Base-by-base conservation (phyloP, 1,140 invertebrate genomes). In the Cepaea nemoralis region DNA sequence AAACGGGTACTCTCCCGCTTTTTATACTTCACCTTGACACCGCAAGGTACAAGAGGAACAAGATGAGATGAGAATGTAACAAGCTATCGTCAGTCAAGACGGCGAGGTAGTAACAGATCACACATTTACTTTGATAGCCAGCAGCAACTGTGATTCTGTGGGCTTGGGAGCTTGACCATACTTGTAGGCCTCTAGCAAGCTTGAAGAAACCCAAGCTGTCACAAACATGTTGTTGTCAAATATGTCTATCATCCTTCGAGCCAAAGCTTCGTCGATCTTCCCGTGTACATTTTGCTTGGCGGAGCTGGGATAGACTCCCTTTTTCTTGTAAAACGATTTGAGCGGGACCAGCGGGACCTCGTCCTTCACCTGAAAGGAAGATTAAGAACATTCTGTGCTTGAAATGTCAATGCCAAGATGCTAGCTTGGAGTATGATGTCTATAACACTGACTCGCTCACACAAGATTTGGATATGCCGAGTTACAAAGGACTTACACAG, bases 181-280 rank as follows among this genome's bases (percentile, higher is more conserved):
- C 5, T 55, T 35, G 76, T 77, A 78, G 0, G 86, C 81, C 70
- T 89, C 88, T 16, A 88, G 31, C 31, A 88, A 48, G 42, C 77
- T 71, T 2, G 78, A 83, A 27, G 86, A 84, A 33, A 89, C 84
- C 87, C 87, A 89, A 24, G 85, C 83, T 3, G 88, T 87, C 8
- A 84, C 83, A 59, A 89, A 89, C 85, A 87, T 89, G 77, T 89
- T 88, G 74, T 89, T 89, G 83, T 89, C 88, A 81, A 84, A 89
- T 42, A 89, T 75, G 31, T 76, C 42, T 33, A 85, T 76, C 19
- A 80, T 14, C 27, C 87, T 82, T 6, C 88, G 78, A 22, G 86
- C 27, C 14, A 82, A 55, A 16, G 82, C 81, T 63, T 83, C 31
- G 16, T 80, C 69, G 6, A 80, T 82, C 19, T 76, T 45, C 16